Conservation (phyloP, 2,888 invertebrate genomes). For the Hypsopygia costalis region DNA sequence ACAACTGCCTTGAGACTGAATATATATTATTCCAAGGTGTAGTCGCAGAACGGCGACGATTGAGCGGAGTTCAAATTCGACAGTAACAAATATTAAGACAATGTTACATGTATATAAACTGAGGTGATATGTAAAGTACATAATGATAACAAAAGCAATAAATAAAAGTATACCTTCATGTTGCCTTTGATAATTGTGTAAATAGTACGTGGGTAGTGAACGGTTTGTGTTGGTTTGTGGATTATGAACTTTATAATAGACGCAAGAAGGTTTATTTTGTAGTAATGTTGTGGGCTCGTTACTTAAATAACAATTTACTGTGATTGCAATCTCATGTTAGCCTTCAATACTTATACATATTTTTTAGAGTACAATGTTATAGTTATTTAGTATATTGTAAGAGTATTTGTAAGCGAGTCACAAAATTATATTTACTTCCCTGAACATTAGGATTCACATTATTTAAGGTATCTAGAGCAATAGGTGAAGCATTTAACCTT, state of each 20-base stretch:
- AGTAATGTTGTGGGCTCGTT: conserved; percentile 76
- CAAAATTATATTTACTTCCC: conserved; percentile 78
- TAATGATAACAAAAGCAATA: conserved; percentile 75
- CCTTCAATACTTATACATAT: conserved; percentile 81
- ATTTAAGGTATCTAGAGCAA: conserved; percentile 68
- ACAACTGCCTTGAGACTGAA: conserved; percentile 63
- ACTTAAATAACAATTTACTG: conserved; percentile 77
- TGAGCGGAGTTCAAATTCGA: conserved; percentile 52
- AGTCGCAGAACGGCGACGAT: conserved; percentile 16
- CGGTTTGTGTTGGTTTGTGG: conserved; percentile 52
- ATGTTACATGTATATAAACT: conserved; percentile 62
- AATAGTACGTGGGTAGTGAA: conserved; percentile 54
- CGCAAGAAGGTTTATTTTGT: conserved; percentile 63
- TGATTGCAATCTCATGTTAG: conserved; percentile 80
- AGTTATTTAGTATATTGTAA: conserved; percentile 77
- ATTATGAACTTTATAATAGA: conserved; percentile 39
- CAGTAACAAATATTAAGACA: conserved; percentile 36
- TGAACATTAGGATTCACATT: conserved; percentile 68
- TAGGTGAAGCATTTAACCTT: conserved; percentile 74
- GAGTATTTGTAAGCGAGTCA: conserved; percentile 73
- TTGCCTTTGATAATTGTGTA: conserved; percentile 72
- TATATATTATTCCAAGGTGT: conserved; percentile 42
- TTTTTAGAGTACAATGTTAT: conserved; percentile 81
- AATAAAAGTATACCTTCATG: conserved; percentile 79
- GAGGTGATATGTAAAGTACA: conserved; percentile 76